Conservation (phyloP, 2,113 vertebrate genomes). For the Solenodon paradoxus region DNA sequence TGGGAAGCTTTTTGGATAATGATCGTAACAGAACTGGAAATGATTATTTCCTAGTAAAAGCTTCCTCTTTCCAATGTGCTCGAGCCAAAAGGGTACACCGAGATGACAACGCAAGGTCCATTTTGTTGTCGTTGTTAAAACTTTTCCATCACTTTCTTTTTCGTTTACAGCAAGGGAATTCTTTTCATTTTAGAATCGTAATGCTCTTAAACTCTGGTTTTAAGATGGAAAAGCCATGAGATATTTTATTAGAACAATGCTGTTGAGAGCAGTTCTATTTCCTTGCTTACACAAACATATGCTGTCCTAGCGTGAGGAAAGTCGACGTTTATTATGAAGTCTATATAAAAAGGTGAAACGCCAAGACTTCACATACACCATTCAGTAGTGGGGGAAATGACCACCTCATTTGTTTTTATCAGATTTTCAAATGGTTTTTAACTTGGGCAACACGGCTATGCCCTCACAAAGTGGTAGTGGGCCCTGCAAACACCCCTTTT, state of each 20-base stretch:
- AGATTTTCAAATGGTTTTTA: conserved; percentile 52
- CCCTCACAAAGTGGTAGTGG: neutral
- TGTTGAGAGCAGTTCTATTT: conserved; percentile 21
- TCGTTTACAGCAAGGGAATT: neutral
- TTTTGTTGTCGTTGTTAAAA: conserved; percentile 19
- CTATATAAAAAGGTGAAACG: neutral
- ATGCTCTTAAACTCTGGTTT: conserved; percentile 24
- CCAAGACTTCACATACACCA: conserved; percentile 32
- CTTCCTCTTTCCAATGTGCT: neutral
- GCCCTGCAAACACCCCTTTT: conserved; percentile 34
- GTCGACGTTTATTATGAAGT: neutral
- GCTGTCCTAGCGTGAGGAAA: conserved; percentile 30
- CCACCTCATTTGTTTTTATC: conserved; percentile 61
- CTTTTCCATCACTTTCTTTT: neutral
- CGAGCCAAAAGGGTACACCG: neutral
- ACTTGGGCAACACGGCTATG: conserved; percentile 27
- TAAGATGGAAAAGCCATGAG: conserved; percentile 59
- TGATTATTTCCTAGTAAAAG: conserved; percentile 31
- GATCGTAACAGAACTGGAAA: neutral
- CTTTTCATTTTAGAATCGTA: neutral
- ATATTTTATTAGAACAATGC: conserved; percentile 26
- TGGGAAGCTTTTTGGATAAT: neutral
- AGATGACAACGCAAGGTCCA: neutral
- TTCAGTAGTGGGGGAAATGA: conserved; percentile 44
- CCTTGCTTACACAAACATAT: neutral